Conservation (phyloP, 2,113 vertebrate genomes). For the Hemiscyllium ocellatum region DNA sequence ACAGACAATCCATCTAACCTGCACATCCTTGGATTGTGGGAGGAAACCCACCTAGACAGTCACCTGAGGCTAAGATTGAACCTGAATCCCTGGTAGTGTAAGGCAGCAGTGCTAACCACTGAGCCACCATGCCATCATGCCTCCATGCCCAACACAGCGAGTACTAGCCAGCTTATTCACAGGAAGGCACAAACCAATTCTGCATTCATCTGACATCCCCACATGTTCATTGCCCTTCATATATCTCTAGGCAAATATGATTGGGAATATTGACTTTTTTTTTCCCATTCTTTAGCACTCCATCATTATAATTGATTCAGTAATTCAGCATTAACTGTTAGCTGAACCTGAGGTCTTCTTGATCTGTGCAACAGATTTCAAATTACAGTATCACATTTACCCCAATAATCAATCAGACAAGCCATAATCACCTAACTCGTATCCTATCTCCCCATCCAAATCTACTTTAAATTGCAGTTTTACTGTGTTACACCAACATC, state of each 20-base stretch:
- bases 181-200: not conserved
- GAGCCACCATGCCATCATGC: no score
- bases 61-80: no score
- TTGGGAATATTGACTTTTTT: not conserved
- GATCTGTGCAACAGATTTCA: not conserved
- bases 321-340: not conserved
- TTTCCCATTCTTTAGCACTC: not conserved
- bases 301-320: not conserved
- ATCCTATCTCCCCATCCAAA: not conserved
- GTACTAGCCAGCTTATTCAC: not conserved
- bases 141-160: not conserved
- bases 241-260: not conserved
- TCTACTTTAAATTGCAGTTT: not conserved
- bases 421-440: not conserved
- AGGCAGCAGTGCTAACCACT: no score
- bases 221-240: not conserved
- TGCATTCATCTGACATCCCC: not conserved
- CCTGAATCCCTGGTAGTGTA: no score
- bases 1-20: no score
- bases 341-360: not conserved
- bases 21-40: no score
- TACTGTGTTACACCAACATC: not conserved
- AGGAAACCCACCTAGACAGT: no score
- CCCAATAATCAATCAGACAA: conserved; percentile 19
- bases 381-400: not conserved